Conservation (phyloP, 2,113 vertebrate species). For the Saguinus midas region DNA sequence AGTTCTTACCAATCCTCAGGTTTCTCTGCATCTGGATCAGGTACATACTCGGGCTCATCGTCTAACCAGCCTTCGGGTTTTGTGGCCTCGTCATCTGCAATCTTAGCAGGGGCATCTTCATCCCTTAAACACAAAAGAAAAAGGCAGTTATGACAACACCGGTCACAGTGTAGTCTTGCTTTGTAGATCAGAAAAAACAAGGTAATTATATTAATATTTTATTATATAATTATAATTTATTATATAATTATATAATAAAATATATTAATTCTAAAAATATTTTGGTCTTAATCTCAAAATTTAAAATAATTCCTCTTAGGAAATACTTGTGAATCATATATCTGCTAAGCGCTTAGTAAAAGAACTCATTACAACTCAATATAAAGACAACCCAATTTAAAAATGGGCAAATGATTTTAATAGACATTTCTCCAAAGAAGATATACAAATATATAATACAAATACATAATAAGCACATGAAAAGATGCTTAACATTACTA, state of each 20-base stretch:
- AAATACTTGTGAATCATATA: conserved; percentile 3
- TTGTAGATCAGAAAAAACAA: background rate
- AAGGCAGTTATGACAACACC: background rate
- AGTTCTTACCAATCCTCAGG: conserved; percentile 94
- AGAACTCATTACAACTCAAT: background rate
- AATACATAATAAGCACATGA: background rate
- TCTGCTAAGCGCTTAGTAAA: background rate
- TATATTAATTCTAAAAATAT: background rate
- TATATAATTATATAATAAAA: too few relatives aligned
- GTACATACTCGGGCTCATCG: conserved; percentile 93
- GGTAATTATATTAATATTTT: too few relatives aligned
- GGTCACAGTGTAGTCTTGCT: background rate
- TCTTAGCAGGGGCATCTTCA: conserved; percentile 96
- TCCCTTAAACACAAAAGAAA: conserved; percentile 86
- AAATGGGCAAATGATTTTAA: background rate
- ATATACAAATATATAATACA: background rate
- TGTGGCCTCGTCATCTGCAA: conserved; percentile 92
- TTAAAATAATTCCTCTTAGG: conserved; percentile 35
- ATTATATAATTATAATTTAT: too few relatives aligned
- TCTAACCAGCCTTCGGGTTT: conserved; percentile 98
- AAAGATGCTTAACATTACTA: background rate
- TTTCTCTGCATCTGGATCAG: conserved; percentile 95
- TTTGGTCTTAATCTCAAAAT: background rate
- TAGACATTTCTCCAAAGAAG: background rate
- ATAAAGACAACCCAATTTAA: background rate